These are phyloP conservation scores for Mungos mungo DNA, from an alignment of 2,113 vertebrate genomes.

Conservation along the genomic window DNA sequence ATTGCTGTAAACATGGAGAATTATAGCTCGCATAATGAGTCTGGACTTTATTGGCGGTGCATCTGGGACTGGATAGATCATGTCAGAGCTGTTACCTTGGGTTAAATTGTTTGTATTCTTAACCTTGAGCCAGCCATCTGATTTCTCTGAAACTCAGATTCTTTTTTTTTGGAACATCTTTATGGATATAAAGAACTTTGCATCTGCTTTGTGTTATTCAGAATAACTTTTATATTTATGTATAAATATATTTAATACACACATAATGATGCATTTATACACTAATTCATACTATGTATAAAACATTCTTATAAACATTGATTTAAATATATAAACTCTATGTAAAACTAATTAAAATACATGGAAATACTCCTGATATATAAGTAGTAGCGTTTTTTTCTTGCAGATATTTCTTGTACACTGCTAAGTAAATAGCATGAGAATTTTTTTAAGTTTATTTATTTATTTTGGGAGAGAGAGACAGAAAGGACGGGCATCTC, in stretches of 20 bases:
- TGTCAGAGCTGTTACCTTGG: not conserved
- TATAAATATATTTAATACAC: not conserved
- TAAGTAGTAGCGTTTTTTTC: not conserved
- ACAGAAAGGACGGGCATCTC: too few species aligned
- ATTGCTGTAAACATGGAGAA: not conserved
- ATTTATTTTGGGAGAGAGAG: too few species aligned
- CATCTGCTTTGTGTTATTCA: not conserved
- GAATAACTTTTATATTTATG: not conserved
- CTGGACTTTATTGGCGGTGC: not conserved
- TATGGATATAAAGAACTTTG: not conserved
- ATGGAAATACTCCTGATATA: not conserved
- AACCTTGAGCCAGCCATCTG: not conserved
- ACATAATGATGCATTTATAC: not conserved
- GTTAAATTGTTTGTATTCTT: not conserved
- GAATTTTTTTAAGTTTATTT: not conserved
- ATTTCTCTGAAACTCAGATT: not conserved
- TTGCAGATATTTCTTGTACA: not conserved
- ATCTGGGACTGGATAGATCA: not conserved
- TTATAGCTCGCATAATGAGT: not conserved
- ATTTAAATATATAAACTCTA: not conserved
- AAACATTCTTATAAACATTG: not conserved
- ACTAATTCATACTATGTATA: constrained; percentile 22
- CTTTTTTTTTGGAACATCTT: not conserved
- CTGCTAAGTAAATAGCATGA: not conserved
- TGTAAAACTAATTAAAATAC: not conserved